Conservation (phyloP, 2,797 vertebrate genomes). For the Botia kubotai region DNA sequence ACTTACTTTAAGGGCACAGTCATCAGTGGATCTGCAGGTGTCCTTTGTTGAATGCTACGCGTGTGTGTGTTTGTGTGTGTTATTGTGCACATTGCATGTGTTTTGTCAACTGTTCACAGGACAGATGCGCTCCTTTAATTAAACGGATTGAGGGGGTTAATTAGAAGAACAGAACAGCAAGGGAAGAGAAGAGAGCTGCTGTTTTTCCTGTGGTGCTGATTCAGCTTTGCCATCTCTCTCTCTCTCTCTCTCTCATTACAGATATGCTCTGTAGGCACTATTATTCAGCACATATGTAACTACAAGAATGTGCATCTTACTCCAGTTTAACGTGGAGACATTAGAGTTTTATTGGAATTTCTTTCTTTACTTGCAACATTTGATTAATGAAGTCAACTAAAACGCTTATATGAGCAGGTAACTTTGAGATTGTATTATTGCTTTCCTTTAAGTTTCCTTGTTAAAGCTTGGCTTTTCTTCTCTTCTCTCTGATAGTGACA, state of each 20-base stretch:
- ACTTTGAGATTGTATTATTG: conserved; percentile 39
- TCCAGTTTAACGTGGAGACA: conserved; percentile 2
- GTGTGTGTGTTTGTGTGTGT: conserved; percentile 24
- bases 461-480: background rate
- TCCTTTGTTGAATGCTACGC: conserved; percentile 13
- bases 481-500: conserved; percentile 50
- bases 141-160: conserved; percentile 58
- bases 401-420: conserved; percentile 12
- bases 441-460: conserved; percentile 45
- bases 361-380: background rate
- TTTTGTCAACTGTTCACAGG: conserved; percentile 53
- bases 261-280: conserved; percentile 40
- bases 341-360: conserved; percentile 18
- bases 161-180: conserved; percentile 55
- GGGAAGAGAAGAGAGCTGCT: conserved; percentile 48
- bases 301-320: conserved; percentile 22
- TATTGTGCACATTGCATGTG: conserved; percentile 27
- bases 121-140: conserved; percentile 62
- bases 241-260: conserved; percentile 52
- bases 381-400: conserved; percentile 35
- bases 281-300: conserved; percentile 41
- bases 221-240: conserved; percentile 58
- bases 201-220: conserved; percentile 55
- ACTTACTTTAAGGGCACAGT: background rate
- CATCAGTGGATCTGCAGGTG: conserved; percentile 37